These are phyloP conservation scores for Nephila pilipes DNA, from an alignment of 1,140 invertebrate species.

Conservation along the genomic window DNA sequence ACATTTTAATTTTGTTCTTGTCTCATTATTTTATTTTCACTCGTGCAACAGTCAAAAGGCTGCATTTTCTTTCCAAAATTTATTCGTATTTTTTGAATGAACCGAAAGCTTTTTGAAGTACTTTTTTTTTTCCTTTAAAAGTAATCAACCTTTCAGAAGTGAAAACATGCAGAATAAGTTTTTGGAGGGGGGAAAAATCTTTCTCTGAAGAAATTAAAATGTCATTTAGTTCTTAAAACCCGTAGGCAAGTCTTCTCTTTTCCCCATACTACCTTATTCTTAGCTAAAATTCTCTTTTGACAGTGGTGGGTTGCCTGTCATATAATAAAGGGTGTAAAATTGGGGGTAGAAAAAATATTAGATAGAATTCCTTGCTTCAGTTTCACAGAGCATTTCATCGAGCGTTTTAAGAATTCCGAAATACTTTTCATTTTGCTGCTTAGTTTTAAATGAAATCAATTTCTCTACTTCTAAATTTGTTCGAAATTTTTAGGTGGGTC, in stretches of 20 bases:
- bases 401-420: slow-evolving; percentile 3
- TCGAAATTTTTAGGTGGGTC: not conserved
- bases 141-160: slow-evolving; percentile 54
- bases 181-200: not conserved
- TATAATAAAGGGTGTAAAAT: slow-evolving; percentile 27
- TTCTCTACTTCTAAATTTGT: not conserved
- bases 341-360: not conserved
- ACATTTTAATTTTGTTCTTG: slow-evolving; percentile 54
- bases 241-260: not conserved
- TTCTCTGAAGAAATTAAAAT: slow-evolving; percentile 68
- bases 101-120: not conserved
- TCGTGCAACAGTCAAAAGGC: slow-evolving; percentile 9
- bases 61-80: slow-evolving; percentile 37
- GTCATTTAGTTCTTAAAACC: slow-evolving; percentile 66
- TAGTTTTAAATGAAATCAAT: slow-evolving; percentile 47
- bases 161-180: slow-evolving; percentile 30
- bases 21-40: slow-evolving; percentile 57
- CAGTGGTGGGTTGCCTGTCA: slow-evolving; percentile 37
- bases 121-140: slow-evolving; percentile 6
- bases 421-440: slow-evolving; percentile 9
- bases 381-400: not conserved
- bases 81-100: slow-evolving; percentile 4
- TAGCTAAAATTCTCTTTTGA: slow-evolving; percentile 40
- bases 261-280: not conserved
- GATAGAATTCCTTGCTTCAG: slow-evolving; percentile 45